Evolutionary conservation across 1,140 invertebrate species (phyloP), one percentile per base, ranked within the genome.

Genomic region (Lepidotrigona ventralis): DNA sequence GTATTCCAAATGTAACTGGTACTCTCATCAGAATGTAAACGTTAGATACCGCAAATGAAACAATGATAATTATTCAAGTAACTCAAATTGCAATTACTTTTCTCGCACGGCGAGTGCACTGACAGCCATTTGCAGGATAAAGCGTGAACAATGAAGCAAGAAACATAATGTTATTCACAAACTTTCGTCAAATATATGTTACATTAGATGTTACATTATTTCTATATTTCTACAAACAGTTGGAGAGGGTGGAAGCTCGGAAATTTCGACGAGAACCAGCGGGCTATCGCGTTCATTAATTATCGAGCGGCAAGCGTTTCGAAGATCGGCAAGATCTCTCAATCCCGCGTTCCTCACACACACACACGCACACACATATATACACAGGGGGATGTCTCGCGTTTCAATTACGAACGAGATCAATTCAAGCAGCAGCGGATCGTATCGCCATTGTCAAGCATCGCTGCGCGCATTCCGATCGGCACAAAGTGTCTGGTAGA

Each of bases 321-420:
- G 63, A 29, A 66, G 21, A 64, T 26, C 63, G 15, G 63, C 21
- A 26, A 33, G 51, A 78, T 68, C 68, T 68, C 29, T n/a, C 63
- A 66, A 78, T 54, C 46, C 60, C 63, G n/a, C 51, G 21, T 15
- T 63, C 19, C 17, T 19, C 21, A 54, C 15, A 29, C 21, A 68
- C 21, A 29, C 39, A 46, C 39, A 51, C 21, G 39, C 15, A 29
- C 39, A 8, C 39, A 46, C 39, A 46, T 0, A 46, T 0, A 46
- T 8, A n/a, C 12, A 68, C 21, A 51, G 39, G 26, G 15, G 26
- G 23, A 29, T n/a, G 76, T 78, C 63, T 78, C 76, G 63, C 21
- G 76, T 78, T 78, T 78, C 76, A 78, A 78, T 78, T 78, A 78
- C 76, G 63, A 68, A 78, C n/a, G 76, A 78, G 51, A 78, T 78